Evolutionary conservation across 2,888 invertebrate genomes (phyloP), one percentile per base, ranked within the genome.

Genomic region (Aspidapion aeneum): DNA sequence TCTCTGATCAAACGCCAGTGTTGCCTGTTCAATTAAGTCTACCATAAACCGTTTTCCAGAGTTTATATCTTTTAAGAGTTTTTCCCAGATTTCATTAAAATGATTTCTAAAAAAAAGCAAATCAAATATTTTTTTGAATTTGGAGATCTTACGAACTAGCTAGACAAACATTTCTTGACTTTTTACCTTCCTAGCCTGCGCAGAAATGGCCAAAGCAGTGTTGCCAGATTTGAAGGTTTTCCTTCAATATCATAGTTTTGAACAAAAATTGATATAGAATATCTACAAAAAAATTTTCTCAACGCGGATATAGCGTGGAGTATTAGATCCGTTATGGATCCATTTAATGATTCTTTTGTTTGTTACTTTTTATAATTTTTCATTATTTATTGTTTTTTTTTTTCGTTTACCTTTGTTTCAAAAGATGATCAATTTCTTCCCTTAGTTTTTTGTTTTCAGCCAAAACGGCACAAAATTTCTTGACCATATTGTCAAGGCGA

Each of bases 11-110:
- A 94, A 96, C 1, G 95, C 92, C 51, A 90, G 82, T 19, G 93
- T 95, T 0, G 95, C 92, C 71, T 92, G 91, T 72, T 96, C 95
- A 65, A 96, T 91, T 63, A 94, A 81, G 74, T 94, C 94, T 70
- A 91, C 86, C 76, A 94, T 93, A 73, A 90, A 87, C 65, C 89
- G 88, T 74, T 95, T 93, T 1, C 94, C 91, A 50, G 86, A 85
- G 74, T 88, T 88, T 58, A 94, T 83, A 61, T 91, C 88, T 56
- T 86, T 86, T 50, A 91, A 86, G 74, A 94, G 84, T 71, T 88
- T 87, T 74, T 90, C 88, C 88, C 94, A 94, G 66, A 91, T 83
- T 2, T 85, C 83, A 77, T 95, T 95, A 79, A 95, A 96, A 71
- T 89, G 88, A 20, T 88, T 85, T 22, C 96, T 88, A 71, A 20